Percentiles rank a stretch among this genome's conserved stretches.
Conservation (phyloP, 2,797 vertebrate genomes). For the Sardinella longiceps region DNA sequence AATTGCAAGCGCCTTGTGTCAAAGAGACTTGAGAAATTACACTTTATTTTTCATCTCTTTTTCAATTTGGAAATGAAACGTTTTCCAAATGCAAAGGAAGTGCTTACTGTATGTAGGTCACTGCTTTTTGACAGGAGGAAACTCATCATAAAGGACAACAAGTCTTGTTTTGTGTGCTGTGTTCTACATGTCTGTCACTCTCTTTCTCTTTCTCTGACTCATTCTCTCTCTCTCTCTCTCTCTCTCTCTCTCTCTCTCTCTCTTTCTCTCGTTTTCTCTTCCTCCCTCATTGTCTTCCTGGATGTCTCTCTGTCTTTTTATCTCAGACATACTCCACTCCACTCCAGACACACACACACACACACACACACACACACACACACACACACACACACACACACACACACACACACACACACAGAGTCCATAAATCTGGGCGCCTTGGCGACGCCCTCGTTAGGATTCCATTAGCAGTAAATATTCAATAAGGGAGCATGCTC, state of each 20-base stretch:
- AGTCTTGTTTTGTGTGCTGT: no score
- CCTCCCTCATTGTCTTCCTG: no score
- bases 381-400: neutral
- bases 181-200: no score
- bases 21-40: no score
- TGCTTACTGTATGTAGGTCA: no score
- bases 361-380: neutral
- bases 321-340: neutral
- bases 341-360: neutral
- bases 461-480: constrained; percentile 72
- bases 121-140: no score
- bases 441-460: constrained; percentile 59
- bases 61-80: neutral
- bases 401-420: neutral
- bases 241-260: neutral
- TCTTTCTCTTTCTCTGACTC: neutral
- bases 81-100: neutral
- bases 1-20: neutral
- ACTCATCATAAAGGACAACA: no score
- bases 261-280: no score
- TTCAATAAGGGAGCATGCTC: constrained; percentile 61
- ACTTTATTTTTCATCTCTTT: neutral
- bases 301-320: neutral
- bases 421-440: constrained; percentile 58
- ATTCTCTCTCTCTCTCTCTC: no score